Evolutionary conservation across 1,140 invertebrate species (phyloP).

Genomic region (Trinorchestia longiramus): DNA sequence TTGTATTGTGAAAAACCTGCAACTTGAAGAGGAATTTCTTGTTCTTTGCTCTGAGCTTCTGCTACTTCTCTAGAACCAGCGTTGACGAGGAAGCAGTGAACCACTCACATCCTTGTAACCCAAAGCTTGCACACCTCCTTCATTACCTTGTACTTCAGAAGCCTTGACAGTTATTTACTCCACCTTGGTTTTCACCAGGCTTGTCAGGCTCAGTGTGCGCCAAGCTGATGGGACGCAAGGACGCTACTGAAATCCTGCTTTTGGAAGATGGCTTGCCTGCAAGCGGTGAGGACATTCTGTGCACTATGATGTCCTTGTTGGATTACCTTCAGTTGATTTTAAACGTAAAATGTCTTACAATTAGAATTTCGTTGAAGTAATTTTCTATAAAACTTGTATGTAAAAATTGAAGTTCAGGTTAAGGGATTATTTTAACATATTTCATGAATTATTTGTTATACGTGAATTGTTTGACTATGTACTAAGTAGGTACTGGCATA

Average conservation of each 20-base stretch:
- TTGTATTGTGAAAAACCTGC: no score
- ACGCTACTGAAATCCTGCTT: neutral
- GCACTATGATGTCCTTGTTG: neutral
- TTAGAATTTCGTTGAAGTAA: neutral
- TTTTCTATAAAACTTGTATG: neutral
- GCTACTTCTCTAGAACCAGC: no score
- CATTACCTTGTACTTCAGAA: no score
- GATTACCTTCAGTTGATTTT: neutral
- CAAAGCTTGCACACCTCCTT: no score
- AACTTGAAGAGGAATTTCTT: no score
- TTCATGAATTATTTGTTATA: neutral
- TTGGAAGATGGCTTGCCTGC: neutral
- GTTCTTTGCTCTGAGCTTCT: no score
- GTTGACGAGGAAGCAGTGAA: no score
- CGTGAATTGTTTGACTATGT: no score
- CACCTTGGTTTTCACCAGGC: neutral
- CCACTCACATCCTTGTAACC: no score
- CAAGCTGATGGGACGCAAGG: slow-evolving; percentile 32
- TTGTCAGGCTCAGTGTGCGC: slow-evolving; percentile 32
- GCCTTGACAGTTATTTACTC: no score
- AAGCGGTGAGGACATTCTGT: neutral
- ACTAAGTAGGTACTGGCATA: no score
- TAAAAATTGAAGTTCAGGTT: neutral
- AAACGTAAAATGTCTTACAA: neutral
- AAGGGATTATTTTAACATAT: neutral